phyloP scores from a whole-genome alignment of 2,888 invertebrate genomes.

The Stramonita haemastoma region DNA sequence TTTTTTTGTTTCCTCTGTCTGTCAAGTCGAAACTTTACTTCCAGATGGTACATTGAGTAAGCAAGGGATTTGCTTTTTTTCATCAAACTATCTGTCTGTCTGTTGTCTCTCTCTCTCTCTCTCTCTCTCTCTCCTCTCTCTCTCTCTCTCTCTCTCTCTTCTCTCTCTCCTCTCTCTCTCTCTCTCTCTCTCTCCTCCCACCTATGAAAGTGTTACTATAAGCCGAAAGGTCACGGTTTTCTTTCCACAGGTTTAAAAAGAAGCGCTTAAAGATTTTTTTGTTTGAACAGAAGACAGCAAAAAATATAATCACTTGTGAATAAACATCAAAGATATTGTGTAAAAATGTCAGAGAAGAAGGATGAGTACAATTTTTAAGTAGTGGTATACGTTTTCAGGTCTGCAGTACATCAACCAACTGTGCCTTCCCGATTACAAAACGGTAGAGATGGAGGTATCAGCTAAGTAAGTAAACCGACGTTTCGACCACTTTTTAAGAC shows the following conservation, averaged over 20 bases:
- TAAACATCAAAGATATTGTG: not conserved
- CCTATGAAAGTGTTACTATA: not conserved
- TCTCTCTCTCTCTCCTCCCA: not conserved
- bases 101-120: too few species aligned
- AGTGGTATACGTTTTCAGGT: slow-evolving; percentile 74
- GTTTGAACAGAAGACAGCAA: not conserved
- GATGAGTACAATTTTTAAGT: not conserved
- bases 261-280: not conserved
- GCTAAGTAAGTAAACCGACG: slow-evolving; percentile 70
- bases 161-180: not conserved
- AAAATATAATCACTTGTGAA: not conserved
- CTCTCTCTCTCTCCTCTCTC: too few species aligned
- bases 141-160: not conserved
- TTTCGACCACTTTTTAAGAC: too few species aligned
- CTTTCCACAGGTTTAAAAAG: not conserved
- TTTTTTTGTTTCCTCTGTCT: too few species aligned
- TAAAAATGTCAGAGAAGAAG: not conserved
- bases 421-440: slow-evolving; percentile 84
- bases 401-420: slow-evolving; percentile 85
- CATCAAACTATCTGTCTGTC: too few species aligned
- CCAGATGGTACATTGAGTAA: too few species aligned
- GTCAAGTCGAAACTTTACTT: too few species aligned
- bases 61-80: too few species aligned
- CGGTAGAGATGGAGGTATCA: slow-evolving; percentile 77
- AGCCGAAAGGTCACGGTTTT: too few species aligned